Evolutionary conservation across 1,140 invertebrate genomes (phyloP).

Genomic region (Drosophila hydei): DNA sequence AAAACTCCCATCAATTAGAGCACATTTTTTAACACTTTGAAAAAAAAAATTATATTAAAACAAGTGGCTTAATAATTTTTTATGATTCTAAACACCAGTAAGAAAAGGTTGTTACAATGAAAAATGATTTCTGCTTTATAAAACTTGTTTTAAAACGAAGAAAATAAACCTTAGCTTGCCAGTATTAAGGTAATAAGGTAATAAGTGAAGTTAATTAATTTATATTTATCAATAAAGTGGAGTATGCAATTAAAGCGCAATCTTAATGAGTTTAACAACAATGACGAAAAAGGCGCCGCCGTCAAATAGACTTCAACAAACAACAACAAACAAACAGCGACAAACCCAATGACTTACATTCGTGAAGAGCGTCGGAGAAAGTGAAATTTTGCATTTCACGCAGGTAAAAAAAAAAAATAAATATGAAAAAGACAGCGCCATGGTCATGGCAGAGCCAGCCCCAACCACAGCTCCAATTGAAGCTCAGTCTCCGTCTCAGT

Average conservation of each 20-base stretch:
- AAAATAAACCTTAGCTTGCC: background rate
- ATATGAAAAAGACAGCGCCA: conserved; percentile 28
- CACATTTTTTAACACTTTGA: too few species aligned
- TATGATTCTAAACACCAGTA: too few species aligned
- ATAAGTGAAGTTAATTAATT: conserved; percentile 4
- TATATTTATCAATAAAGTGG: conserved; percentile 18
- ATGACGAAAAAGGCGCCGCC: conserved; percentile 43
- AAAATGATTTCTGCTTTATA: background rate
- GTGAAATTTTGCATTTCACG: conserved; percentile 80
- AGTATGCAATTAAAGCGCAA: conserved; percentile 23
- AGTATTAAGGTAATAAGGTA: background rate
- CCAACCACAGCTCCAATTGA: conserved; percentile 30
- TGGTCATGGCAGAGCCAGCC: conserved; percentile 34
- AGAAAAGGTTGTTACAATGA: too few species aligned
- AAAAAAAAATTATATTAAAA: too few species aligned
- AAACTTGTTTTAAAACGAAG: background rate
- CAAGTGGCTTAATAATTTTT: too few species aligned
- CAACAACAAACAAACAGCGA: conserved; percentile 1
- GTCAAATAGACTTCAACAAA: background rate
- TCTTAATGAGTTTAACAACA: conserved; percentile 29
- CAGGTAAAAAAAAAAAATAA: conserved; percentile 30
- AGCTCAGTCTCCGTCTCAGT: conserved; percentile 42
- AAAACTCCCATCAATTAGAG: too few species aligned
- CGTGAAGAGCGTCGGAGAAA: conserved; percentile 65
- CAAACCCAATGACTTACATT: conserved; percentile 77